Conservation (phyloP, 2,113 vertebrate species). For the Megaleporinus macrocephalus region DNA sequence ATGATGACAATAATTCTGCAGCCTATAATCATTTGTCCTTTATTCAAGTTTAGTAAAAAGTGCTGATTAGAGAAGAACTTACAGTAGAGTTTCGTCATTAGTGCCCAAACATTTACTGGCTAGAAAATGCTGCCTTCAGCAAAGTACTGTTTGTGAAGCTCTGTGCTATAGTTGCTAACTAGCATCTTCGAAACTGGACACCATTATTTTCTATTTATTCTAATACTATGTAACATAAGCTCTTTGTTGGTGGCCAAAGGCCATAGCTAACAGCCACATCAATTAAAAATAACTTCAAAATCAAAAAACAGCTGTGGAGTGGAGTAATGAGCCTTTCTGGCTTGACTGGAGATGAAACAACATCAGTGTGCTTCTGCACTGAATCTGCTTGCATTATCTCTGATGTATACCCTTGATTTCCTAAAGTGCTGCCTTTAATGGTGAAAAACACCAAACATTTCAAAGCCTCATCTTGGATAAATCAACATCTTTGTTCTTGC, state of each 20-base stretch:
- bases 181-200: background rate
- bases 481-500: constrained; percentile 4
- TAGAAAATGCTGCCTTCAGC: constrained; percentile 20
- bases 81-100: background rate
- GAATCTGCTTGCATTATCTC: background rate
- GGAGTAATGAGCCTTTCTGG: background rate
- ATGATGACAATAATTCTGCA: too few species aligned
- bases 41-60: background rate
- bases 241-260: constrained; percentile 17
- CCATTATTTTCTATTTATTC: background rate
- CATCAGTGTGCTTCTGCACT: background rate
- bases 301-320: constrained; percentile 18
- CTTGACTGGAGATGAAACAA: constrained; percentile 17
- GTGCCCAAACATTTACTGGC: background rate
- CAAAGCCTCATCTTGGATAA: background rate
- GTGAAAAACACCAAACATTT: background rate
- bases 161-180: constrained; percentile 14
- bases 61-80: background rate
- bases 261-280: background rate
- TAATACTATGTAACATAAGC: background rate
- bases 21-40: too few species aligned
- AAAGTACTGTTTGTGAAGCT: background rate
- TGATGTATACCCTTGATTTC: background rate
- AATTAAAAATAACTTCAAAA: background rate
- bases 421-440: constrained; percentile 13